Evolutionary conservation across 1,140 invertebrate genomes (phyloP).

Genomic region (Matsumurasca onukii): DNA sequence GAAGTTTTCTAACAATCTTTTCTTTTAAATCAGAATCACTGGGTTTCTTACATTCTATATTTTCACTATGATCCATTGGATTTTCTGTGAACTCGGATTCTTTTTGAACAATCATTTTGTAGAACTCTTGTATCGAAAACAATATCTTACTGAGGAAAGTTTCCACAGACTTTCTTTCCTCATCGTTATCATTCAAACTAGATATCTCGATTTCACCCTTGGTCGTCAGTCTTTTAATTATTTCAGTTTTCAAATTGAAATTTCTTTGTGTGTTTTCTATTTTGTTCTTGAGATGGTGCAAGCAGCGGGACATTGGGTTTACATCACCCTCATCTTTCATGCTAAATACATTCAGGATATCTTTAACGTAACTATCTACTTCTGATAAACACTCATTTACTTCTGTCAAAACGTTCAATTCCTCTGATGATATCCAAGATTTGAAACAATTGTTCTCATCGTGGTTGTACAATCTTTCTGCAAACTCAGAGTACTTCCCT

Average conservation of each 20-base stretch:
- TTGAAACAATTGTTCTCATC: neutral
- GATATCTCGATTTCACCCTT: too few relatives aligned
- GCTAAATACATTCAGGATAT: constrained; percentile 30
- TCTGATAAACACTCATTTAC: constrained; percentile 22
- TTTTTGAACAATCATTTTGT: constrained; percentile 57
- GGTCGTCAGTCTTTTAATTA: neutral
- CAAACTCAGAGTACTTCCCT: constrained; percentile 24
- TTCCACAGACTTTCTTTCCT: constrained; percentile 35
- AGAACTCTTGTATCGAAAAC: constrained; percentile 65
- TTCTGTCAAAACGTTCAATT: constrained; percentile 4
- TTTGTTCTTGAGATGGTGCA: constrained; percentile 20
- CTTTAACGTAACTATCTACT: neutral
- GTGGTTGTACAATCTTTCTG: neutral
- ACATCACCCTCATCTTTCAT: constrained; percentile 15
- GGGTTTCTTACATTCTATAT: constrained; percentile 45
- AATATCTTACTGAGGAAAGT: constrained; percentile 51
- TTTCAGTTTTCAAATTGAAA: neutral
- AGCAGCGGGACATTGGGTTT: constrained; percentile 32
- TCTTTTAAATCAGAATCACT: constrained; percentile 61
- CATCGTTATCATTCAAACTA: neutral
- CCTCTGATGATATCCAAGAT: neutral
- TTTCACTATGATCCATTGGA: constrained; percentile 42
- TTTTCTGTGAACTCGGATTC: neutral
- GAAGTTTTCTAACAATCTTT: constrained; percentile 58
- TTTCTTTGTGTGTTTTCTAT: neutral